These are phyloP conservation scores for Bugula neritina DNA, from an alignment of 2,888 invertebrate genomes.

Conservation along the genomic window DNA sequence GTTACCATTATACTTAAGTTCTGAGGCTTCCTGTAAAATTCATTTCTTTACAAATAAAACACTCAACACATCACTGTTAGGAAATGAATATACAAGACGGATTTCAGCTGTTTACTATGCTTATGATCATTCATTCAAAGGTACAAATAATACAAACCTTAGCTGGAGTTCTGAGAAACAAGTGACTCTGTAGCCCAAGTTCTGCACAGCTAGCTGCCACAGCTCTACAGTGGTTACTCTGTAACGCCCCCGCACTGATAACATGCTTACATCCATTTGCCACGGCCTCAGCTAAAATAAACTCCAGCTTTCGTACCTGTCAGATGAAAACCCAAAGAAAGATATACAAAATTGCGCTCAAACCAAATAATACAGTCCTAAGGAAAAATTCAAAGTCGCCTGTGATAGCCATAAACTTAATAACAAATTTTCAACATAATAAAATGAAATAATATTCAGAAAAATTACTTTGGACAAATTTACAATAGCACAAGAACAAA, in stretches of 20 bases:
- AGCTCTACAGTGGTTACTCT: slow-evolving; percentile 47
- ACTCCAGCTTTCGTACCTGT: slow-evolving; percentile 47
- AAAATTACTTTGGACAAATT: too few relatives aligned
- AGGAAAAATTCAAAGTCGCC: too few relatives aligned
- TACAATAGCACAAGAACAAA: too few relatives aligned
- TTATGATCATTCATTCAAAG: neutral
- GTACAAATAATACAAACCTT: slow-evolving; percentile 31
- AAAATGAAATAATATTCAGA: too few relatives aligned
- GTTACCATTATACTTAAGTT: neutral
- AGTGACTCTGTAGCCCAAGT: slow-evolving; percentile 39
- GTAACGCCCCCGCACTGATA: slow-evolving; percentile 44
- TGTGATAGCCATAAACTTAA: too few relatives aligned
- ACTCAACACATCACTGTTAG: neutral
- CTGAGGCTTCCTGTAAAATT: neutral
- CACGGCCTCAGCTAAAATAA: slow-evolving; percentile 45
- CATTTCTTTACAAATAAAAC: neutral
- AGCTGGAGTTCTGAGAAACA: slow-evolving; percentile 37
- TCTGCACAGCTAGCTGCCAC: slow-evolving; percentile 39
- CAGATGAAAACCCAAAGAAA: too few relatives aligned
- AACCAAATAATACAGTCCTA: too few relatives aligned
- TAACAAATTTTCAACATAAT: too few relatives aligned
- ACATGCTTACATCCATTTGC: slow-evolving; percentile 39
- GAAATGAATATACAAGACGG: neutral
- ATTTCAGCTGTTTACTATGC: neutral
- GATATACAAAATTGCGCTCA: too few relatives aligned